Base-by-base conservation (phyloP, 2,888 invertebrate species). In the Parnassius orleans region DNA sequence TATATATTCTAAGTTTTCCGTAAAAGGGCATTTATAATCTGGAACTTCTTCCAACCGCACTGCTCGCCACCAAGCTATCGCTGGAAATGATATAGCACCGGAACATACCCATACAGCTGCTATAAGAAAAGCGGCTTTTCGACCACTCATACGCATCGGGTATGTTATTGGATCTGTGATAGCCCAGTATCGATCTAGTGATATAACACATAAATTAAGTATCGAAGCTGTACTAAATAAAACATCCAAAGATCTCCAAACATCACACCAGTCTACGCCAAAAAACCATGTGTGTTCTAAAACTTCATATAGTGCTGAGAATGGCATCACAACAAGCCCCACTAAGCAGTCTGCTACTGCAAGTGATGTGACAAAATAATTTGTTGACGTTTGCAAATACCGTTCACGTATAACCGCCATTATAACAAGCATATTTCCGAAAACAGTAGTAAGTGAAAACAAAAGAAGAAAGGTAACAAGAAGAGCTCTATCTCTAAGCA, bases 141-240 rank as follows among this genome's bases (percentile, higher is more conserved):
- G 94, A 51, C 96, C 95, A 41, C 97, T 98, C 97, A 99, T 99
- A 68, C 96, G 93, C 91, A 96, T 97, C 1, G 99, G 98, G 87
- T 99, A 99, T 55, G 97, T 97, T 71, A 99, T 98, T 0, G 99
- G 99, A 87, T 99, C 98, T 12, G 98, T 98, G 67, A 99, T 99
- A 53, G 99, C 99, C 98, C 99, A 98, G 86, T 99, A 99, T 15
- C 98, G 94, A 83, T 99, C 99, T 75, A 99, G 84, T 0, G 98
- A 98, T 76, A 99, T 99, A 43, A 99, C 98, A 87, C 99, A 99
- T 60, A 99, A 92, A 87, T 99, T 99, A 57, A 99, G 93, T 74
- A 99, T 99, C 11, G 98, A 98, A 7, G 99, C 99, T 0, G 99
- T 99, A 75, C 98, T 98, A 74, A 98, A 99, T 1, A 99, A 93